Base-by-base conservation (phyloP, 2,888 invertebrate species). In the Notocelia uddmanniana region DNA sequence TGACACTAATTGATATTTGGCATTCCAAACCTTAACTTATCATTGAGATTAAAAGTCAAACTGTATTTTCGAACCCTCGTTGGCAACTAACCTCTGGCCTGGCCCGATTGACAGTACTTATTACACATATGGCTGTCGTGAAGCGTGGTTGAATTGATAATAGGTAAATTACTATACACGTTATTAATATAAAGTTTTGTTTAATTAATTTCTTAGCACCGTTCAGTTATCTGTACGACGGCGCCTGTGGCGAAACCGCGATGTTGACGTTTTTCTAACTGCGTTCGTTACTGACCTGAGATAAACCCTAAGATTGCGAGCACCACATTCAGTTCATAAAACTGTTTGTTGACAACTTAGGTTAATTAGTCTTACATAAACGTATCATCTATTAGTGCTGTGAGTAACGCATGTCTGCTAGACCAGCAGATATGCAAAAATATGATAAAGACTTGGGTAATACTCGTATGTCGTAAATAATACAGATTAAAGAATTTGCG, bases 221-320 rank as follows among this genome's bases (percentile, higher is more conserved):
- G 67, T 68, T 68, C 26, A 75, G 67, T 78, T 81, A 81, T 80
- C 76, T 57, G 37, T 68, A 70, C 73, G 74, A 76, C 85, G 91
- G 91, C 93, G 92, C 92, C 92, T 89, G 76, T 79, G 73, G 75
- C 77, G 78, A 81, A 81, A 81, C 78, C 74, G 73, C 74, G 75
- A 76, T 77, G 73, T 80, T 78, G 79, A 78, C 86, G 85, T 88
- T 90, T 89, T 90, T 88, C 89, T 89, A 89, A 88, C 81, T 80
- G 76, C 80, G 76, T 69, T 74, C 84, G 85, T 86, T 86, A 81
- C 80, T 90, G 91, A 92, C 92, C 92, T 79, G 59, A 72, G 92
- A 92, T 93, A 91, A 92, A 89, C 91, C 84, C 74, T 79, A 68
- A 77, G 86, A 85, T 87, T 86, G 78, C 79, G 78, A 81, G 83